Evolutionary conservation across 2,113 vertebrate genomes (phyloP), one percentile per base, ranked within the genome.

Genomic region (Haplochromis burtoni): DNA sequence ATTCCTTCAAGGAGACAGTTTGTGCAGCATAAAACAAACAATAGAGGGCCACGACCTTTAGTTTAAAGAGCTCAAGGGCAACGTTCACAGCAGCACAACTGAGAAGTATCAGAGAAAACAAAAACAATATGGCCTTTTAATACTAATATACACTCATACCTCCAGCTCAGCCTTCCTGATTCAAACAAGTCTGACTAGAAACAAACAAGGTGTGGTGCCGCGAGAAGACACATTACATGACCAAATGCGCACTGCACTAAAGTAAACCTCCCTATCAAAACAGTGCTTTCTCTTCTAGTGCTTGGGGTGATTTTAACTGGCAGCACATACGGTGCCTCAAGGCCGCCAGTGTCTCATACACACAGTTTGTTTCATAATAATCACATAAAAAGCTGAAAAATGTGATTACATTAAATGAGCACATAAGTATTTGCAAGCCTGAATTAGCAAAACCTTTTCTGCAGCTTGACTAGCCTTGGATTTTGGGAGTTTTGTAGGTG

Each of bases 1-100:
- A 31, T 86, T 90, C 71, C 78, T 87, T 81, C 53, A 49, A 87
- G 71, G 79, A 85, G 61, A 81, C 31, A 1, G 80, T 81, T 90
- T 80, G 38, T 26, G 2, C 2, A 17, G 49, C 40, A 38, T 4
- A 3, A 82, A 16, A 40, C 53, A 66, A 59, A 84, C 68, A 86
- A 82, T 2, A 55, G 24, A 83, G 29, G 19, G 68, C 51, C 53
- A 54, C 76, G 86, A 93, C 89, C 91, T 91, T 82, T 16, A 2
- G 26, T 54, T 49, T 26, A 59, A 86, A 90, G 49, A 2, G 80
- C 68, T 88, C 85, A 81, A 89, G 82, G 89, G 78, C 49, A 54
- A 71, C 2, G 47, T 55, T 83, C 49, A 86, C 12, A 81, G 38
- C 91, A 51, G 82, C 45, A 40, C 7, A 16, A 55, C 83, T 0